Evolutionary conservation across 2,113 vertebrate genomes (phyloP).

Genomic region (Ascaphus truei): DNA sequence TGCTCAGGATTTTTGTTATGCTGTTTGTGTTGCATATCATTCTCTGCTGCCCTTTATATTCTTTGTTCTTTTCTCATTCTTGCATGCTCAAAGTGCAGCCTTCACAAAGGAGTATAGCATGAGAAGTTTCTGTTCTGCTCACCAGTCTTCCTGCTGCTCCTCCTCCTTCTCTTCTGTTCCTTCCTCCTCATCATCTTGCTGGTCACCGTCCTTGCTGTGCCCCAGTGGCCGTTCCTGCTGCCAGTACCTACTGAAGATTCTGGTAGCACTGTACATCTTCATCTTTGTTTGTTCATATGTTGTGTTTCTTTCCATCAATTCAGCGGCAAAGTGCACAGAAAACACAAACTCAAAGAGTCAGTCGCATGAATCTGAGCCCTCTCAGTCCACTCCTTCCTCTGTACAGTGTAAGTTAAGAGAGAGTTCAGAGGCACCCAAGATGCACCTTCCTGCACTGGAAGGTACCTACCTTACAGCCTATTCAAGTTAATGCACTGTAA

Average conservation of each 20-base stretch:
- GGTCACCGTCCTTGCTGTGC: conserved; percentile 57
- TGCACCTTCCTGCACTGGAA: background rate
- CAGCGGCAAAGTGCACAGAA: conserved; percentile 54
- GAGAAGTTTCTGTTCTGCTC: conserved; percentile 47
- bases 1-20: background rate
- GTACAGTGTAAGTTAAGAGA: conserved; percentile 71
- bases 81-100: conserved; percentile 48
- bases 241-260: conserved; percentile 59
- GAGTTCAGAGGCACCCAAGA: background rate
- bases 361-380: conserved; percentile 56
- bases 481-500: background rate
- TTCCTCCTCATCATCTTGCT: conserved; percentile 52
- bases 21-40: conserved; percentile 43
- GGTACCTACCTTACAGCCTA: too few species aligned
- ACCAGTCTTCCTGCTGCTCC: conserved; percentile 38
- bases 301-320: conserved; percentile 67
- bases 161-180: conserved; percentile 49
- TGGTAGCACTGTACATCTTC: conserved; percentile 61
- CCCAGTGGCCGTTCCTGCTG: conserved; percentile 63
- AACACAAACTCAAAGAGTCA: conserved; percentile 49
- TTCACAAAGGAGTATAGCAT: conserved; percentile 49
- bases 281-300: conserved; percentile 65
- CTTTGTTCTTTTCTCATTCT: conserved; percentile 32
- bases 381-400: conserved; percentile 53
- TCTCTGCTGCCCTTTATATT: conserved; percentile 38